These are phyloP conservation scores for Anolis carolinensis DNA, from an alignment of 2,113 vertebrate genomes.

Conservation along the genomic window DNA sequence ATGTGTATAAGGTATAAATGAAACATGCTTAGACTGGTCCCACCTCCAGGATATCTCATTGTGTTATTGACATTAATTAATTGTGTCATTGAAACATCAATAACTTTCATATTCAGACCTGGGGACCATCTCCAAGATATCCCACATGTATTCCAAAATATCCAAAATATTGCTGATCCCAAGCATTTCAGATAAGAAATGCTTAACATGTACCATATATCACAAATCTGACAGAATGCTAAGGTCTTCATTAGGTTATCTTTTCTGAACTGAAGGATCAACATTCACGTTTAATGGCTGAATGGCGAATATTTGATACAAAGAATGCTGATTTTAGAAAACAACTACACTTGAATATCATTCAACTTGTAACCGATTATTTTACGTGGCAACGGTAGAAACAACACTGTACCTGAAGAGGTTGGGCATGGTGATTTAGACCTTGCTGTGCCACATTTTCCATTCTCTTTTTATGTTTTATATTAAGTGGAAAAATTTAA, in stretches of 20 bases:
- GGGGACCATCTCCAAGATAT: too few relatives aligned
- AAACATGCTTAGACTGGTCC: too few relatives aligned
- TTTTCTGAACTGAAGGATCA: background rate
- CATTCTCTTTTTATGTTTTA: constrained; percentile 73
- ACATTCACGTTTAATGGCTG: constrained; percentile 34
- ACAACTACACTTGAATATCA: constrained; percentile 22
- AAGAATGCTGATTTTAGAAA: constrained; percentile 37
- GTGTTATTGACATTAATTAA: too few relatives aligned
- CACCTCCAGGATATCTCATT: too few relatives aligned
- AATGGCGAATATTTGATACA: constrained; percentile 25
- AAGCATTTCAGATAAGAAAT: too few relatives aligned
- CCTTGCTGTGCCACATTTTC: constrained; percentile 62
- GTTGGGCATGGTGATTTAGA: constrained; percentile 56
- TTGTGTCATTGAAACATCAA: too few relatives aligned
- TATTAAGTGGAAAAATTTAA: constrained; percentile 75
- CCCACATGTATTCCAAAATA: too few relatives aligned
- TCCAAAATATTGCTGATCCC: too few relatives aligned
- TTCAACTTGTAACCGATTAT: constrained; percentile 25
- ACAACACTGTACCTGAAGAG: constrained; percentile 38
- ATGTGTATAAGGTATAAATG: too few relatives aligned
- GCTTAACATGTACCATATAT: background rate
- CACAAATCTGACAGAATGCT: background rate
- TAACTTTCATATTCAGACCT: too few relatives aligned
- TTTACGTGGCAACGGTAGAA: constrained; percentile 32
- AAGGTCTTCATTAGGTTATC: background rate